Base-by-base conservation (phyloP, 1,140 invertebrate species). In the Paramacrobiotus metropolitanus region DNA sequence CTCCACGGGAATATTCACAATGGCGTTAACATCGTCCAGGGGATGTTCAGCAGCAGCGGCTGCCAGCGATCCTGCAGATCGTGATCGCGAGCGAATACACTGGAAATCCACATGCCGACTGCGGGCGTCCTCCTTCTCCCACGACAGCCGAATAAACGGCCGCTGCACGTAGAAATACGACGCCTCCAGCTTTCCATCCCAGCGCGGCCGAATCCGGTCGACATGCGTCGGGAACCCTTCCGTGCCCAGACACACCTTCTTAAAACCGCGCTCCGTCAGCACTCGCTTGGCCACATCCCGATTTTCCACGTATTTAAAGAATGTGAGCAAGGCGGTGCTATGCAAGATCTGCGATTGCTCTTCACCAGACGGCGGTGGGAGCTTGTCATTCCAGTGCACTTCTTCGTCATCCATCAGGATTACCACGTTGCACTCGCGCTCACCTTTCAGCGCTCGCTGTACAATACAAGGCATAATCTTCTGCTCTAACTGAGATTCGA, bases 251-350 rank as follows among this genome's bases (percentile, higher is more conserved):
- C 29, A n/a, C 34, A 63, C 24, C n/a, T 99, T 99, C 73, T 99
- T 99, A 31, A 99, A 73, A 0, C 93, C 93, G 59, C 94, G 78
- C 70, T 99, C 94, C 71, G 96, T 96, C 77, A 99, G 83, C 21
- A 99, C 78, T 75, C 92, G 88, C 71, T 99, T 99, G 1, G 94
- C 94, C 9, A 98, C 93, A 72, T 99, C 94, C 65, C 94, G 79
- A 71, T 99, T 99, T 74, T 99, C 95, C 65, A 97, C 95, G 72
- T 99, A 99, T 71, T 97, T 96, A 76, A 98, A 98, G 76, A 99
- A 99, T 65, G 92, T 79, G 65, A 93, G 93, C 79, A 95, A 83
- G 18, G 87, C 83, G 60, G 86, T 91, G 69, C 84, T 88, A 68
- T 86, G 83, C 9, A 91, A 82, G 67, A 86, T 82, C 76, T 95